Evolutionary conservation across 2,888 invertebrate genomes (phyloP).

Genomic region (Lysandra bellargus): DNA sequence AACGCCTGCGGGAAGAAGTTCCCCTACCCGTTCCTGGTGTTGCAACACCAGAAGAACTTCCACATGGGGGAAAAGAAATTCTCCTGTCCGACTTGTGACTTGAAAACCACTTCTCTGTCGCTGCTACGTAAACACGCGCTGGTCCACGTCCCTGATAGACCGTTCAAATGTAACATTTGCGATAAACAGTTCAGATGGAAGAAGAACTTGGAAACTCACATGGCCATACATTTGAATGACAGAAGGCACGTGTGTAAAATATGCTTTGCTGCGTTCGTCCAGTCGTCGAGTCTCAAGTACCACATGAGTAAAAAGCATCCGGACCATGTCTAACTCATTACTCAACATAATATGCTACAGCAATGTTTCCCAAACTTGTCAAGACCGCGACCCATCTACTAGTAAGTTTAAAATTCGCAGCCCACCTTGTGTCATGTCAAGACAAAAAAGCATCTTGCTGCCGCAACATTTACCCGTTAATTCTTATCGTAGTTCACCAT

Average conservation of each 20-base stretch:
- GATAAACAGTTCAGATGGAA: constrained; percentile 51
- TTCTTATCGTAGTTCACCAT: too few relatives aligned
- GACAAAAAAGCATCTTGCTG: too few relatives aligned
- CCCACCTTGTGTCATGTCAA: too few relatives aligned
- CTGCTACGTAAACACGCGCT: neutral
- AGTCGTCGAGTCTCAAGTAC: constrained; percentile 50
- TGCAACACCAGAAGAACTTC: constrained; percentile 49
- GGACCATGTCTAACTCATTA: constrained; percentile 34
- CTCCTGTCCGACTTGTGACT: constrained; percentile 45
- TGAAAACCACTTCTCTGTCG: constrained; percentile 6
- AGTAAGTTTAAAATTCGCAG: too few relatives aligned
- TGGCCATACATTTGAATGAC: constrained; percentile 51
- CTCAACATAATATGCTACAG: too few relatives aligned
- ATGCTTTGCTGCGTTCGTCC: constrained; percentile 56
- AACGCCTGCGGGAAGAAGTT: constrained; percentile 57
- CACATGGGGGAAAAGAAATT: constrained; percentile 55
- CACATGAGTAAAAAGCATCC: constrained; percentile 51
- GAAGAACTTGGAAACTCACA: constrained; percentile 46
- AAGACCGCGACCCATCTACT: too few relatives aligned
- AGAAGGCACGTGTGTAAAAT: constrained; percentile 48
- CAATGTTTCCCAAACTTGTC: too few relatives aligned
- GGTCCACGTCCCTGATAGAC: constrained; percentile 46
- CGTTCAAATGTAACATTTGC: constrained; percentile 52
- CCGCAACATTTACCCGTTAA: too few relatives aligned
- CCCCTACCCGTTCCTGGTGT: constrained; percentile 47